phyloP scores from a whole-genome alignment of 2,888 invertebrate genomes.

The Oscheius sp. region DNA sequence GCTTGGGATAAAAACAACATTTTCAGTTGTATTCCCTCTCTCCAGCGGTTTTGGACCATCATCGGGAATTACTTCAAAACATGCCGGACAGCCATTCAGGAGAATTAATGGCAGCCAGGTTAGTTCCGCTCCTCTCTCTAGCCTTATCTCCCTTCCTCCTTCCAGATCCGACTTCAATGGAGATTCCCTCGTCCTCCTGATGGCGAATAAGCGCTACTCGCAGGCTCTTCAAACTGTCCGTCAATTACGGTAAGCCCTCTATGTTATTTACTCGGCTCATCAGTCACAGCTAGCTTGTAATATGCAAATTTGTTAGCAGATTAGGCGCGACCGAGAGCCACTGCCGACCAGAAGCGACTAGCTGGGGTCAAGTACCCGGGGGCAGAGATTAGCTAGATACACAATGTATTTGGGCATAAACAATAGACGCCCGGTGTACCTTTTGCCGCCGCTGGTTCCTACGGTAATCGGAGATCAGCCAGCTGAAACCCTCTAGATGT shows the following conservation, averaged over 20 bases:
- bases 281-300: conserved; percentile 27
- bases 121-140: neutral
- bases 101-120: neutral
- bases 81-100: conserved; percentile 45
- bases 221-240: conserved; percentile 61
- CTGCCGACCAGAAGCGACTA: neutral
- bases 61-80: conserved; percentile 65
- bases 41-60: conserved; percentile 68
- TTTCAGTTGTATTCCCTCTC: conserved; percentile 67
- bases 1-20: neutral
- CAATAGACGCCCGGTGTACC: too few relatives aligned
- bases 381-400: conserved; percentile 27
- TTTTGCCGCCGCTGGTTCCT: too few relatives aligned
- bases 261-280: conserved; percentile 9
- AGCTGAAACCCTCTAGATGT: too few relatives aligned
- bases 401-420: too few relatives aligned
- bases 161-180: conserved; percentile 45
- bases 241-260: conserved; percentile 54
- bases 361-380: conserved; percentile 25
- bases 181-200: conserved; percentile 62
- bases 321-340: conserved; percentile 3
- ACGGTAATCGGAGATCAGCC: too few relatives aligned
- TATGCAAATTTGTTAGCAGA: conserved; percentile 27
- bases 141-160: neutral
- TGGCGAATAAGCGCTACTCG: conserved; percentile 66